Conservation (phyloP, 2,888 invertebrate genomes). For the Sarcophaga variegata region DNA sequence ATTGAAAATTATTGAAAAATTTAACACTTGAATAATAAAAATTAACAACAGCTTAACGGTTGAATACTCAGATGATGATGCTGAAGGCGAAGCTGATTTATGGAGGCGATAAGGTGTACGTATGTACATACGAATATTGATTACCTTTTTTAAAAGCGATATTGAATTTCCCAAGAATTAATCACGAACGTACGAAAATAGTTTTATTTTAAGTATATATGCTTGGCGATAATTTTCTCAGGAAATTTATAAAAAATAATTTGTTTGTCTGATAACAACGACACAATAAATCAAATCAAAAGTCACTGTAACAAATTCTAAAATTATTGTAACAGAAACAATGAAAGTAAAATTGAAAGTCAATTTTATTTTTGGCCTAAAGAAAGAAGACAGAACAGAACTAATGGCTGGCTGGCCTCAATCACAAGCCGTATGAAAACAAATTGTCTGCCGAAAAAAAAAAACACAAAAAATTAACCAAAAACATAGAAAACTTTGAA, state of each 20-base stretch:
- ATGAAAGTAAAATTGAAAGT: constrained; percentile 37
- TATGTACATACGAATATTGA: background rate
- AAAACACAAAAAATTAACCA: constrained; percentile 9
- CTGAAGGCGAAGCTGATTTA: background rate
- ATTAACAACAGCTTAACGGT: background rate
- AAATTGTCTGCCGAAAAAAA: constrained; percentile 43
- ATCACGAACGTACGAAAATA: background rate
- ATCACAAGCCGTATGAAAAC: background rate
- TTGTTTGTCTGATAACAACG: background rate
- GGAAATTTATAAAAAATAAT: background rate
- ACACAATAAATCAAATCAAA: constrained; percentile 1
- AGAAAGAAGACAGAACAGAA: constrained; percentile 15
- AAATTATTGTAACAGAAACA: background rate
- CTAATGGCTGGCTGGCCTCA: background rate
- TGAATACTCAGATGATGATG: background rate
- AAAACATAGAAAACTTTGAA: constrained; percentile 23
- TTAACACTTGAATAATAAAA: background rate
- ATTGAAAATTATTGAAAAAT: background rate
- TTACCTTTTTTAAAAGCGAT: constrained; percentile 27
- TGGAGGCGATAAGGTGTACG: background rate
- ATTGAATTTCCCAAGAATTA: constrained; percentile 52
- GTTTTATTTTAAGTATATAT: background rate
- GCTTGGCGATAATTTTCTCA: background rate
- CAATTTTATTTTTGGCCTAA: background rate
- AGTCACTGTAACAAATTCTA: constrained; percentile 16